Evolutionary conservation across 2,113 vertebrate species (phyloP).

Genomic region (Amblyopsis rosae): DNA sequence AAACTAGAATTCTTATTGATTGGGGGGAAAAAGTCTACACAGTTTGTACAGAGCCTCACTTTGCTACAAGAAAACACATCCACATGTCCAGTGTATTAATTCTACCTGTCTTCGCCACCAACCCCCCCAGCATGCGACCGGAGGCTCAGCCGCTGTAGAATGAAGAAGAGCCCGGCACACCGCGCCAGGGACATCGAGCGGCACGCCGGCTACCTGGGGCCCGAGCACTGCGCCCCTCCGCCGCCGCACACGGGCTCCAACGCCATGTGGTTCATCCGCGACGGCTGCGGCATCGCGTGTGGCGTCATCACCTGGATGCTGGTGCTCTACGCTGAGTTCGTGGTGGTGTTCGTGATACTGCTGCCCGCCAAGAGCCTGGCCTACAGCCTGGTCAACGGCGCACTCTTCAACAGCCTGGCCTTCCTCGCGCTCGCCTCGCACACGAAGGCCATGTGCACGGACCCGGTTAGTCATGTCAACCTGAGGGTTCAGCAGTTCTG

Average conservation of each 20-base stretch:
- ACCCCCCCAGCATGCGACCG: constrained; percentile 80
- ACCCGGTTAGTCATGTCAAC: constrained; percentile 86
- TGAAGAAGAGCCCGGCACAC: constrained; percentile 85
- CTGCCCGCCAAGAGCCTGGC: constrained; percentile 85
- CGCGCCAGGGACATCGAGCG: constrained; percentile 96
- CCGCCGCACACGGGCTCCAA: constrained; percentile 72
- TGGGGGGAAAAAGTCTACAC: no score
- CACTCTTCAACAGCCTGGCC: constrained; percentile 89
- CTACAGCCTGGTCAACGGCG: constrained; percentile 91
- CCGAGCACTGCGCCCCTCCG: constrained; percentile 91
- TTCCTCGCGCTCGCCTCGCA: constrained; percentile 95
- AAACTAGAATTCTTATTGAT: no score
- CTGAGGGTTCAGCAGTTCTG: neutral
- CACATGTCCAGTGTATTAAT: no score
- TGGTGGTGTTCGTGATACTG: constrained; percentile 96
- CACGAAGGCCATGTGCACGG: constrained; percentile 94
- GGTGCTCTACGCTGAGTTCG: constrained; percentile 96
- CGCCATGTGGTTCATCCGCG: constrained; percentile 97
- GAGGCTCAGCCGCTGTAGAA: constrained; percentile 76
- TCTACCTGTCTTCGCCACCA: constrained; percentile 6
- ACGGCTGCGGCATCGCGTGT: constrained; percentile 94
- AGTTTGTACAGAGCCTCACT: no score
- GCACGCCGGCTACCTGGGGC: constrained; percentile 90
- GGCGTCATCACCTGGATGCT: constrained; percentile 95
- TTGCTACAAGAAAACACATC: no score